Conservation (phyloP, 2,113 vertebrate species). For the Polyodon spathula region DNA sequence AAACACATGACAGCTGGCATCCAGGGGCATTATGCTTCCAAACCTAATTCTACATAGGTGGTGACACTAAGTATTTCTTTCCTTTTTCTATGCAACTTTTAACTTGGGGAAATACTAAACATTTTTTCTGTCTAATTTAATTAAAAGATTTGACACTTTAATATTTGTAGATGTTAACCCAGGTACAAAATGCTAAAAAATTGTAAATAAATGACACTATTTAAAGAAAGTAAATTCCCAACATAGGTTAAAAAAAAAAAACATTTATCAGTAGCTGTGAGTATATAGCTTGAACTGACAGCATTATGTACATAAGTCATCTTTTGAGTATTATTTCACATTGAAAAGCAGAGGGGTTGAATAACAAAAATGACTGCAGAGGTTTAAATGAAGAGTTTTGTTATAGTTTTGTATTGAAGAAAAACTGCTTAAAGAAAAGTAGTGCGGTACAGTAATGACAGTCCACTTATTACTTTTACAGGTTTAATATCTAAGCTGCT, state of each 20-base stretch:
- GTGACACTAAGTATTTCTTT: constrained; percentile 31
- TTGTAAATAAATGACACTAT: constrained; percentile 78
- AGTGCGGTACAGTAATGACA: constrained; percentile 54
- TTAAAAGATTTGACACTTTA: constrained; percentile 48
- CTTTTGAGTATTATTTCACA: constrained; percentile 97
- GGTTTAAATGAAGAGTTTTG: constrained; percentile 76
- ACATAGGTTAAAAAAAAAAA: constrained; percentile 44
- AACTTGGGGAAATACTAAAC: constrained; percentile 37
- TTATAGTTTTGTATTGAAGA: constrained; percentile 86
- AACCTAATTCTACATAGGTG: constrained; percentile 19
- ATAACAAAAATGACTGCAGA: constrained; percentile 69
- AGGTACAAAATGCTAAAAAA: constrained; percentile 62
- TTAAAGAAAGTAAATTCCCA: constrained; percentile 58
- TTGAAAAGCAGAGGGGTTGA: constrained; percentile 86
- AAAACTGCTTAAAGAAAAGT: constrained; percentile 40
- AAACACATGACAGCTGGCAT: background rate
- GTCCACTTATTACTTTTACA: constrained; percentile 50
- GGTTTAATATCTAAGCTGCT: constrained; percentile 61
- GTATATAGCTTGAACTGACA: constrained; percentile 69
- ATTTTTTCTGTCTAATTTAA: constrained; percentile 35
- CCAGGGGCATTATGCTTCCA: constrained; percentile 16
- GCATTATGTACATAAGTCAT: constrained; percentile 88
- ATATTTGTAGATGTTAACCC: constrained; percentile 33
- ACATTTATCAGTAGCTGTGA: constrained; percentile 80
- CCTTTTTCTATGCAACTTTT: constrained; percentile 63